These are phyloP conservation scores for Ormyrus rosae DNA, from an alignment of 2,888 invertebrate genomes.

Conservation along the genomic window DNA sequence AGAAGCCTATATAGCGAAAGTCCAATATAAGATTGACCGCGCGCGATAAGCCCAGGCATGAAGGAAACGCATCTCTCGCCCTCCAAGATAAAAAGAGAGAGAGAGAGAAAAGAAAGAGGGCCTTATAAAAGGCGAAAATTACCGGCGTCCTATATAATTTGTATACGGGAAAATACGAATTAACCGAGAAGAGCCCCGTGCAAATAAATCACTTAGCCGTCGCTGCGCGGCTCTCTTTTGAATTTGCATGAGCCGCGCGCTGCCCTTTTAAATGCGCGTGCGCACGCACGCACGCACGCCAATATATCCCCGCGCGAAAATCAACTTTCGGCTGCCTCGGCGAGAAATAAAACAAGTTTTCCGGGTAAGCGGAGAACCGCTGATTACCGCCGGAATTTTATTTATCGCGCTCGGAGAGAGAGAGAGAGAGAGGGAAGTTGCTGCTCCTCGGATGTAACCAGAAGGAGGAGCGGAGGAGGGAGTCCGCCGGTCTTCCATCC, in stretches of 20 bases:
- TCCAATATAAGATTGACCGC: not conserved
- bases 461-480: conserved; percentile 16
- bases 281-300: not conserved
- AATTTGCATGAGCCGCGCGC: conserved; percentile 39
- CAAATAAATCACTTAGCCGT: conserved; percentile 48
- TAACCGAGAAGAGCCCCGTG: conserved; percentile 27
- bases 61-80: conserved; percentile 2
- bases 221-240: conserved; percentile 8
- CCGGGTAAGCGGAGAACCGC: conserved; percentile 58
- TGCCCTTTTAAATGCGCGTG: conserved; percentile 20
- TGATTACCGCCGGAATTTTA: conserved; percentile 61
- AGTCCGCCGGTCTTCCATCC: conserved; percentile 36
- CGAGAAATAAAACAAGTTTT: conserved; percentile 50
- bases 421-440: conserved; percentile 12
- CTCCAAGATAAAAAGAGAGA: conserved; percentile 14
- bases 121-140: conserved; percentile 35
- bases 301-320: not conserved
- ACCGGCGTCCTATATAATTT: conserved; percentile 33
- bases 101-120: not conserved
- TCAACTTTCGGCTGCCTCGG: not conserved
- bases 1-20: not conserved
- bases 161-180: conserved; percentile 36
- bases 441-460: conserved; percentile 5
- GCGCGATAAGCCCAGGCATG: conserved; percentile 12
- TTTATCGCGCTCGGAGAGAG: conserved; percentile 41